Percentiles rank a stretch among this genome's conserved stretches.
These are phyloP conservation scores for Orgyia antiqua DNA, from an alignment of 2,888 invertebrate species.

Conservation along the genomic window DNA sequence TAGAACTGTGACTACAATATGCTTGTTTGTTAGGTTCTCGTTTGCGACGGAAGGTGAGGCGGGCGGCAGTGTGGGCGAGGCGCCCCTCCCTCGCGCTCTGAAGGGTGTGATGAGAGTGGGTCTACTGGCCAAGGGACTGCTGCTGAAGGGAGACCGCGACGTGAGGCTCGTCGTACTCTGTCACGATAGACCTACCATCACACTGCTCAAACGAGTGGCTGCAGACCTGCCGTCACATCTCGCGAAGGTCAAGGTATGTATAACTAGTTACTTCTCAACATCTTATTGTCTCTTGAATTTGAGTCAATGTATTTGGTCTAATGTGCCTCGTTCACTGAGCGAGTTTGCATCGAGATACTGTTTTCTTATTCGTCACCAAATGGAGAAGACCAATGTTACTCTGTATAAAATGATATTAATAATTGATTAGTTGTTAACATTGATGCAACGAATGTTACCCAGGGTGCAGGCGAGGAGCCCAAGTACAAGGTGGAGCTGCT, in stretches of 20 bases:
- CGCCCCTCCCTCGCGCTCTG: constrained; percentile 81
- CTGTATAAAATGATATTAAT: too few species aligned
- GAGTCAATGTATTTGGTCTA: too few species aligned
- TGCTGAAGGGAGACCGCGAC: constrained; percentile 92
- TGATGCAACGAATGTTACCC: too few species aligned
- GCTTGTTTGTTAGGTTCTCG: neutral
- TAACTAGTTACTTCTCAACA: too few species aligned
- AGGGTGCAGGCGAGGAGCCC: constrained; percentile 52
- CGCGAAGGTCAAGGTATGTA: constrained; percentile 72
- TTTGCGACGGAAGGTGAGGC: neutral
- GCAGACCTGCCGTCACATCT: constrained; percentile 90
- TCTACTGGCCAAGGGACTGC: constrained; percentile 84
- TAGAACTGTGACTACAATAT: too few species aligned
- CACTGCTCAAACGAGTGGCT: constrained; percentile 91
- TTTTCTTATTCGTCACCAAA: too few species aligned
- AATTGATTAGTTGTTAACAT: too few species aligned
- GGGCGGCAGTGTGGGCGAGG: constrained; percentile 55
- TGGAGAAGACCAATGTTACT: too few species aligned
- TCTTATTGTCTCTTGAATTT: too few species aligned
- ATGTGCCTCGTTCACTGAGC: too few species aligned
- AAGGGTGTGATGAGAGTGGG: constrained; percentile 99
- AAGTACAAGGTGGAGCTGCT: constrained; percentile 91
- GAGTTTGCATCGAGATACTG: too few species aligned
- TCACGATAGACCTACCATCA: constrained; percentile 94
- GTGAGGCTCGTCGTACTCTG: constrained; percentile 97